Percentiles rank a stretch among this genome's conserved stretches.
phyloP scores from a whole-genome alignment of 2,888 invertebrate genomes.

The Micoletzkya japonica region DNA sequence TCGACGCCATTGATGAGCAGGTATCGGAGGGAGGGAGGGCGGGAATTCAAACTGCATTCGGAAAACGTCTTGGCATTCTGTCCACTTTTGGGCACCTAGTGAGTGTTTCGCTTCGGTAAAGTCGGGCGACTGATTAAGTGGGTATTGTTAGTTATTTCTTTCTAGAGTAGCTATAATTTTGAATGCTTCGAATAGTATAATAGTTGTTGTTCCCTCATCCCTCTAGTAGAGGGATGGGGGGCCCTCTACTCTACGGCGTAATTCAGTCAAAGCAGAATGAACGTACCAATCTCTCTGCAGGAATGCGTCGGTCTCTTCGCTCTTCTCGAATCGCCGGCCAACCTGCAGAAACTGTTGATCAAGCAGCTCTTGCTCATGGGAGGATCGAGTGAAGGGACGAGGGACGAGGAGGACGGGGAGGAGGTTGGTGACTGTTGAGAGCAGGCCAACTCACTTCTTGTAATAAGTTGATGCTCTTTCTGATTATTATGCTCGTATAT shows the following conservation, averaged over 20 bases:
- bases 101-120: no score
- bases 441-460: not conserved
- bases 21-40: no score
- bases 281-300: not conserved
- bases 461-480: not conserved
- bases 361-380: conserved; percentile 19
- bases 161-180: no score
- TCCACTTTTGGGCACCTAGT: no score
- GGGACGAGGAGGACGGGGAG: conserved; percentile 4
- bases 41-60: no score
- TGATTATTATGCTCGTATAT: not conserved
- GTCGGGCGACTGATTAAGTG: no score
- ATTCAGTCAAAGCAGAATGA: not conserved
- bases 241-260: no score
- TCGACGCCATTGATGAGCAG: conserved; percentile 7
- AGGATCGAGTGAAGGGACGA: conserved; percentile 8
- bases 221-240: no score
- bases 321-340: conserved; percentile 11
- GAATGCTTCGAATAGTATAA: no score
- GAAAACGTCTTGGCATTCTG: no score
- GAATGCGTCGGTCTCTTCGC: conserved; percentile 28
- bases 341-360: conserved; percentile 13
- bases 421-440: not conserved
- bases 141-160: no score
- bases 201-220: no score